These are phyloP conservation scores for Cydia pomonella DNA, from an alignment of 1,140 invertebrate species.

Conservation along the genomic window DNA sequence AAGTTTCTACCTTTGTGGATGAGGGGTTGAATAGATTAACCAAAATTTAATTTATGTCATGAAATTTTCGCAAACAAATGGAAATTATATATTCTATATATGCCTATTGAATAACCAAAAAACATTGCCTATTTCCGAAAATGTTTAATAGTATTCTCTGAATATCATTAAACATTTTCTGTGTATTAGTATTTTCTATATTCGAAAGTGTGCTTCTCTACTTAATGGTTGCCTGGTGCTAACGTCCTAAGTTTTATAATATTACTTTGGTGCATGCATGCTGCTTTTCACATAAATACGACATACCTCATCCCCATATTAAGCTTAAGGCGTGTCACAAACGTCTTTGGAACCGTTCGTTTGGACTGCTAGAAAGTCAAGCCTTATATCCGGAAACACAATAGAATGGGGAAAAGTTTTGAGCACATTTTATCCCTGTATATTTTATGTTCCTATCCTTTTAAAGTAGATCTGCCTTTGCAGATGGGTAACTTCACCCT, in stretches of 20 bases:
- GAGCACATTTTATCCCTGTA: background rate
- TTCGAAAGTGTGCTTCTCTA: too few species aligned
- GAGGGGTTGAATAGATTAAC: too few species aligned
- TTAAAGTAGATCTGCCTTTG: background rate
- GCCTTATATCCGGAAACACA: conserved; percentile 1
- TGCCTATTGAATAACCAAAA: too few species aligned
- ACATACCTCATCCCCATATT: background rate
- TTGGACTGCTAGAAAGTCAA: background rate
- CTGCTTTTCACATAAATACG: background rate
- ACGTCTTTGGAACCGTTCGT: background rate
- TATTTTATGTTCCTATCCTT: conserved; percentile 15
- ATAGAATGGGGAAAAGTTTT: background rate
- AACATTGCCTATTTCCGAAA: too few species aligned
- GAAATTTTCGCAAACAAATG: too few species aligned
- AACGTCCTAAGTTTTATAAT: background rate
- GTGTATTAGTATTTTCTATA: too few species aligned
- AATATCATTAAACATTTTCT: too few species aligned
- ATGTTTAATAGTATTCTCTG: too few species aligned
- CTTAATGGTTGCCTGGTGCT: background rate
- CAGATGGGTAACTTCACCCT: background rate
- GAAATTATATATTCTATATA: too few species aligned
- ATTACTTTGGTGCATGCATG: background rate
- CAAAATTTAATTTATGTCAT: too few species aligned
- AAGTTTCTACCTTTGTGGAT: too few species aligned
- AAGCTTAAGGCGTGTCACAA: background rate